Evolutionary conservation across 2,797 vertebrate genomes (phyloP), one percentile per base, ranked within the genome.

Genomic region (Tachyglossus aculeatus): DNA sequence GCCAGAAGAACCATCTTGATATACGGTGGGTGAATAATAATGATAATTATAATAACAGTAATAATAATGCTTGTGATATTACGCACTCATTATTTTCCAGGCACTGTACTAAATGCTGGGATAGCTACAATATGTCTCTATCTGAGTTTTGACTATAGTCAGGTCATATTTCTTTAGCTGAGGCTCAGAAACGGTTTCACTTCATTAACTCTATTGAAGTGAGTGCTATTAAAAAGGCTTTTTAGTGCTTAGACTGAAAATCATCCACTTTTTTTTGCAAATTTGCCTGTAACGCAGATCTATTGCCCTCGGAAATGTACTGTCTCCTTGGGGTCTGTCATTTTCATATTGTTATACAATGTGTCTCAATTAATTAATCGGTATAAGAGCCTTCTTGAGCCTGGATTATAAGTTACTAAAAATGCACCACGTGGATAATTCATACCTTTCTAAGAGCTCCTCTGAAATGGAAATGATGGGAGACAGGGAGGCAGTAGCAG

Each of bases 281-380:
- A 53, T 45, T 66, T 76, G 9, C 31, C 34, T 15, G 1, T 43
- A 74, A 87, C 50, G 12, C 65, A 84, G 83, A 77, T 73, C 60
- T 83, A 47, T 45, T 80, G 67, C 44, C 62, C 40, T 87, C 44
- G 60, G 48, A 77, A 84, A 79, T 62, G 72, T 80, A 45, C 50
- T 59, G 29, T 21, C 37, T 78, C 67, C 37, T 65, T 64, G 40
- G 43, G 54, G 64, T 56, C 59, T 58, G 37, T 77, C 54, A 57
- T 55, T 81, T 80, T 74, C 43, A 47, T 55, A 50, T 74, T 78
- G 51, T 71, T 78, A 70, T 71, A 79, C 43, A 73, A 55, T 58
- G 51, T 72, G 34, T 76, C 66, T 72, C 58, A 16, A 45, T 73
- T 61, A 55, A 72, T 82, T 86, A 70, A 67, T 71, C 13, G 66